Base-by-base conservation (phyloP, 2,888 invertebrate genomes). In the Epinotia brunnichana region DNA sequence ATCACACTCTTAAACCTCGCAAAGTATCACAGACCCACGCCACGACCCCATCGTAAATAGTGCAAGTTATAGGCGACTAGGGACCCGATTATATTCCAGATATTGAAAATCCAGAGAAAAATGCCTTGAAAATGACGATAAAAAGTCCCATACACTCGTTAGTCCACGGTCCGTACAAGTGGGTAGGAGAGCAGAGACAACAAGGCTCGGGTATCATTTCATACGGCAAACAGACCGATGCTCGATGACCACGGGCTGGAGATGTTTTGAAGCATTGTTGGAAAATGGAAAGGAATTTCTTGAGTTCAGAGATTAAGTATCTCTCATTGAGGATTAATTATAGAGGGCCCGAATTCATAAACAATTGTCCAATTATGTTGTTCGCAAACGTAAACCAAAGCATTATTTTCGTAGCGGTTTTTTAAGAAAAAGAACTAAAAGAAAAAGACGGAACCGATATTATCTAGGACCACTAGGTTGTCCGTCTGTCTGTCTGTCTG, bases 171-270 rank as follows among this genome's bases (percentile, higher is more conserved):
- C 73, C 56, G 41, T 76, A 69, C 70, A 68, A 79, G 75, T 76
- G 76, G 76, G 76, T 77, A 81, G 81, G 78, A 89, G 89, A 89
- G 88, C 86, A 82, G 76, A 83, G 86, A 84, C 86, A 89, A 90
- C 87, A 87, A 76, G 74, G 79, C 81, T 91, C 89, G 78, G 84
- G 87, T 91, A 88, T 83, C 89, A 84, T 81, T 79, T 82, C 80
- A 80, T 82, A 79, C 77, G 69, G 77, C 81, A 82, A 82, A 83
- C 81, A 82, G 66, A 69, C 64, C 56, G 61, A 9, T 53, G 56
- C 44, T 35, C 56, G 62, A 69, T 62, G 69, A 19, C 63, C 63
- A 19, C 29, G 24, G 35, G 15, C 39, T 15, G 64, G 15, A 60
- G 64, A 63, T 63, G 70, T 62, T 66, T 71, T 66, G 11, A 35